Conservation (phyloP, 1,140 invertebrate species). For the Conus ventricosus region DNA sequence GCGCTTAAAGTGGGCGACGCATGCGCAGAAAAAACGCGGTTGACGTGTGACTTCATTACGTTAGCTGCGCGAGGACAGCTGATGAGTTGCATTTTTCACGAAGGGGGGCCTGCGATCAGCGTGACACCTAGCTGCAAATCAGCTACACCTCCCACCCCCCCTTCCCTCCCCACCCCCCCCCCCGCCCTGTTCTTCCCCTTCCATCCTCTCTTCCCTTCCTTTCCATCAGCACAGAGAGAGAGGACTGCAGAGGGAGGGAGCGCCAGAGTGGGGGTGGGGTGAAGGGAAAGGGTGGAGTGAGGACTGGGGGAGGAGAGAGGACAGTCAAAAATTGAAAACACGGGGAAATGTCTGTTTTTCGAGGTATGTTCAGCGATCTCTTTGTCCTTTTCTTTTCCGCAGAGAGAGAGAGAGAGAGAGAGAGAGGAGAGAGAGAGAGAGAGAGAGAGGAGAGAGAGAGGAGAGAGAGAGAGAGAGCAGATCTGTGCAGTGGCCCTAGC, state of each 20-base stretch:
- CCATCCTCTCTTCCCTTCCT: no score
- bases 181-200: neutral
- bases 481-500: no score
- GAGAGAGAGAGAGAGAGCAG: no score
- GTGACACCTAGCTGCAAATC: neutral
- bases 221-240: no score
- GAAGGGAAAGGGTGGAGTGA: no score
- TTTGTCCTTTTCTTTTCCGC: neutral
- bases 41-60: slow-evolving; percentile 27
- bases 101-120: neutral
- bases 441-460: no score
- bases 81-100: slow-evolving; percentile 27
- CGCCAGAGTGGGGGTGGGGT: neutral
- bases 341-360: neutral
- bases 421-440: neutral
- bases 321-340: no score
- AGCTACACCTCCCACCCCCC: neutral
- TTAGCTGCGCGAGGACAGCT: slow-evolving; percentile 9
- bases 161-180: neutral
- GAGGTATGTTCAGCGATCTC: neutral
- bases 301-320: no score
- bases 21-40: slow-evolving; percentile 4
- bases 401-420: slow-evolving; percentile 10
- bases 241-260: neutral
- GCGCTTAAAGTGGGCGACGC: slow-evolving; percentile 16